Percentiles rank a stretch among this genome's conserved stretches.
Conservation (phyloP, 2,113 vertebrate species). For the Castor canadensis region DNA sequence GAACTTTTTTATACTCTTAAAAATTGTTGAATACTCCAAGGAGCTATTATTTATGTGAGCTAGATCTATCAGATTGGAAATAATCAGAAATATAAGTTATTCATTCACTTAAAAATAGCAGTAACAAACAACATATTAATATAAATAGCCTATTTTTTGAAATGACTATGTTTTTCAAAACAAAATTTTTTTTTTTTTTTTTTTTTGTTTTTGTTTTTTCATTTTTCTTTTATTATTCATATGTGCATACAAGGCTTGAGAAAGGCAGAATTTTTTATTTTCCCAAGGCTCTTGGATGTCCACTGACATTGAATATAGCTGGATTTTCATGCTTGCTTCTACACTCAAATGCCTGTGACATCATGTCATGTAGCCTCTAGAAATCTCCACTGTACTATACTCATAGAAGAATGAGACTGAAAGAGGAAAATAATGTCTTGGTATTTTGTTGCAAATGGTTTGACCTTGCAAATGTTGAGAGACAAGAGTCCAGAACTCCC, state of each 20-base stretch:
- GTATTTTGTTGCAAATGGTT: not conserved
- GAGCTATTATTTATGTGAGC: not conserved
- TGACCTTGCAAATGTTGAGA: not conserved
- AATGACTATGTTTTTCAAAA: not conserved
- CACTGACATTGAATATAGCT: not conserved
- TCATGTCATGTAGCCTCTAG: not conserved
- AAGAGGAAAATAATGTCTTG: not conserved
- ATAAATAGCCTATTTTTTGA: not conserved
- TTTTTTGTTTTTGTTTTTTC: too few species aligned
- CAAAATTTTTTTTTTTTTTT: not conserved
- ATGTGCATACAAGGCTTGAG: too few species aligned
- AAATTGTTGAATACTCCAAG: not conserved
- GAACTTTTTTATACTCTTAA: not conserved
- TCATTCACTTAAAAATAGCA: not conserved
- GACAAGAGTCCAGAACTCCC: not conserved
- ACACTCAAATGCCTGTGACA: not conserved
- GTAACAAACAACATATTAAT: not conserved
- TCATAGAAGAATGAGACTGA: not conserved
- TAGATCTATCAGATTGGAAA: not conserved
- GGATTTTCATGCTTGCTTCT: not conserved
- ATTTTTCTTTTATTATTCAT: too few species aligned
- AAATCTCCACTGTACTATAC: not conserved
- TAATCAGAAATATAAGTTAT: not conserved
- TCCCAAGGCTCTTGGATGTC: not conserved
- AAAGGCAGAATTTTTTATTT: not conserved